Evolutionary conservation across 2,888 invertebrate species (phyloP).

Genomic region (Clepsis dumicolana): DNA sequence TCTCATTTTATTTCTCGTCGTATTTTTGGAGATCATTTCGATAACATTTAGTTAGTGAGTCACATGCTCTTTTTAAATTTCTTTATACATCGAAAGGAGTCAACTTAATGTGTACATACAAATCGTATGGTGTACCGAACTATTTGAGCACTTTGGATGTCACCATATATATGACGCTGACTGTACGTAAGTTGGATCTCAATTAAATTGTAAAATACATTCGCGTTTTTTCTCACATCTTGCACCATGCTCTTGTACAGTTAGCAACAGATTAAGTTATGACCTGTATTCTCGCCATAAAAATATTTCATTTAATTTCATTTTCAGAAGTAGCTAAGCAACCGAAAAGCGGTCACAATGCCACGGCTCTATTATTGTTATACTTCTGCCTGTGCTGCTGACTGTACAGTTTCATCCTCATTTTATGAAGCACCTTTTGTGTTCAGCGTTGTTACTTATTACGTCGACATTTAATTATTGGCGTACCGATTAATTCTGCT

Average conservation of each 20-base stretch:
- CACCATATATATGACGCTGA: slow-evolving; percentile 14
- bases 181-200: slow-evolving; percentile 10
- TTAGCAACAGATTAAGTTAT: no score
- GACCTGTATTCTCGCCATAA: no score
- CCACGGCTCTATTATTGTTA: no score
- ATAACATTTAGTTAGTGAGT: slow-evolving; percentile 34
- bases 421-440: slow-evolving; percentile 38
- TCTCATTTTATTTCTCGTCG: slow-evolving; percentile 65
- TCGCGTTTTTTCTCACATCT: slow-evolving; percentile 19
- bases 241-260: no score
- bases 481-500: slow-evolving; percentile 1
- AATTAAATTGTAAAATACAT: slow-evolving; percentile 28
- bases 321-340: no score
- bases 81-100: slow-evolving; percentile 23
- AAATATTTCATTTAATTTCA: no score
- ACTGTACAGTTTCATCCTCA: slow-evolving; percentile 29
- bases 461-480: slow-evolving; percentile 35
- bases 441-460: slow-evolving; percentile 27
- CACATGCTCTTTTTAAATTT: slow-evolving; percentile 29
- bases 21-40: slow-evolving; percentile 52
- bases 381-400: no score
- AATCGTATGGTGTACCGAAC: no score
- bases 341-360: no score
- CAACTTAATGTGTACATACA: background rate
- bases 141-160: no score